Conservation (phyloP, 2,113 vertebrate species). For the Cyanoderma ruficeps region DNA sequence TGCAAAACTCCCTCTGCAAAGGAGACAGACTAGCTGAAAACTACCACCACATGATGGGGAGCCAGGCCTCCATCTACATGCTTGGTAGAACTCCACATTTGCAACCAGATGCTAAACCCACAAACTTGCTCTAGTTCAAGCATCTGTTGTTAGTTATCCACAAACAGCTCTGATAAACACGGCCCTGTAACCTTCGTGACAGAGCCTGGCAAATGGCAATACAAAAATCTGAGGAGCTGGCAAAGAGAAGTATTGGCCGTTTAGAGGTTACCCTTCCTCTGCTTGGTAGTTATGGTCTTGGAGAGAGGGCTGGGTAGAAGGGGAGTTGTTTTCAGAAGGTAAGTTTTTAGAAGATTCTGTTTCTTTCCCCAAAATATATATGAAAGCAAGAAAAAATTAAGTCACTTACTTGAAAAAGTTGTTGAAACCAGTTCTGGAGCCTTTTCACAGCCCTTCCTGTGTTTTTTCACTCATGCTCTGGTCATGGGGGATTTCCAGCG, state of each 20-base stretch:
- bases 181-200: neutral
- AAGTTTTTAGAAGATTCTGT: neutral
- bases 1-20: neutral
- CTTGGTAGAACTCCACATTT: neutral
- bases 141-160: neutral
- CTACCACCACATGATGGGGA: neutral
- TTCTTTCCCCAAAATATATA: neutral
- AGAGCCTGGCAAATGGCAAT: neutral
- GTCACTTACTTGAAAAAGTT: constrained; percentile 45
- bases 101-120: neutral
- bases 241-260: neutral
- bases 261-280: neutral
- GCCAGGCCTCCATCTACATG: neutral
- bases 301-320: neutral
- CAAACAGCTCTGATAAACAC: neutral
- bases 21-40: neutral
- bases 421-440: neutral
- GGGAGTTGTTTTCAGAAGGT: neutral
- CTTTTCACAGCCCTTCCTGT: neutral
- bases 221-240: neutral
- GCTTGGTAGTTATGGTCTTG: neutral
- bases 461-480: neutral
- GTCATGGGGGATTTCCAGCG: neutral
- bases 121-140: neutral
- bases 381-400: neutral